A percentile compares a stretch with the other conserved stretches of the same genome.
Conservation (phyloP, 2,797 vertebrate genomes). For the Acanthurus tractus region DNA sequence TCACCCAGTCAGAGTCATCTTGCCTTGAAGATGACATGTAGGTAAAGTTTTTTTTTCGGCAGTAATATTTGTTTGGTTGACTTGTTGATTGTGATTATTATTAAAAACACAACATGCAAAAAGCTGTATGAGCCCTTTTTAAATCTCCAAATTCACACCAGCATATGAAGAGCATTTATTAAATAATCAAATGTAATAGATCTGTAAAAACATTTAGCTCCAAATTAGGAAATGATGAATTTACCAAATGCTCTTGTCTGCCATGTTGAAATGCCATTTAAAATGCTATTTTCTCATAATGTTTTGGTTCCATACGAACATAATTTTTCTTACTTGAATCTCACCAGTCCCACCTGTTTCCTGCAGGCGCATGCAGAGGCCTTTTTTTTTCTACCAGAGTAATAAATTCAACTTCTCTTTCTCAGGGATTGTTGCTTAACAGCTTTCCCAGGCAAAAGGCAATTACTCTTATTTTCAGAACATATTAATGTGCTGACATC, state of each 20-base stretch:
- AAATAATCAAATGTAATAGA: conserved; percentile 50
- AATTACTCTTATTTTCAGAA: conserved; percentile 66
- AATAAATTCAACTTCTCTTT: conserved; percentile 75
- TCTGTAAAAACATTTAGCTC: conserved; percentile 59
- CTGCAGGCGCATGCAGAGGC: conserved; percentile 57
- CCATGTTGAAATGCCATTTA: conserved; percentile 72
- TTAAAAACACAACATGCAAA: conserved; percentile 73
- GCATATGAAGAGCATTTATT: not conserved
- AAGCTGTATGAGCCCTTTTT: conserved; percentile 54
- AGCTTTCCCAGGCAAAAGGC: conserved; percentile 74
- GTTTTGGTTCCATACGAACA: conserved; percentile 73
- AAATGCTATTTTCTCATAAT: conserved; percentile 68
- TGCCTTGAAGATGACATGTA: conserved; percentile 42
- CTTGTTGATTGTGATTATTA: conserved; percentile 67
- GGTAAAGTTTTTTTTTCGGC: conserved; percentile 41
- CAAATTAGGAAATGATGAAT: conserved; percentile 65
- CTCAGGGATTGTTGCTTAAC: conserved; percentile 66
- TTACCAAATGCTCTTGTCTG: conserved; percentile 47
- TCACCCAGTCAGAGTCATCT: conserved; percentile 49
- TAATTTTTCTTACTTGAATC: conserved; percentile 73
- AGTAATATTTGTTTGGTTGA: conserved; percentile 66
- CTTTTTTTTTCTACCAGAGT: conserved; percentile 51
- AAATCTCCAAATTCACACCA: conserved; percentile 17
- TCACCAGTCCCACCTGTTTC: conserved; percentile 79
- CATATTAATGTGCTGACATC: conserved; percentile 60